Conservation (phyloP, 2,888 invertebrate species). For the Drosophila prostipennis region DNA sequence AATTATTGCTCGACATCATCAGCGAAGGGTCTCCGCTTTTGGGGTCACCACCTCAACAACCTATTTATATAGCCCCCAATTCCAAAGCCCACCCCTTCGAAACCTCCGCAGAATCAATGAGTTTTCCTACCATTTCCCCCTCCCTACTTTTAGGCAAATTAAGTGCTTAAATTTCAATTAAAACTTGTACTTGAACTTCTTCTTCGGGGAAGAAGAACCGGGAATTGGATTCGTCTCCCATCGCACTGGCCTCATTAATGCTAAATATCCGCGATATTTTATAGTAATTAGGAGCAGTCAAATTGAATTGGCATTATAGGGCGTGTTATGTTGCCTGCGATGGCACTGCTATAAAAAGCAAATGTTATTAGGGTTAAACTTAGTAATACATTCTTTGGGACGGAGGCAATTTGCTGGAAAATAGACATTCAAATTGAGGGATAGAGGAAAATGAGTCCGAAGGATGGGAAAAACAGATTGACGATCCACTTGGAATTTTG, state of each 20-base stretch:
- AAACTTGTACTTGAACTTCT: conserved; percentile 62
- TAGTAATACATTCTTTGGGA: conserved; percentile 16
- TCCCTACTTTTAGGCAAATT: conserved; percentile 53
- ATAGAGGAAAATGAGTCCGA: neutral
- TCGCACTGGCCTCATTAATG: conserved; percentile 50
- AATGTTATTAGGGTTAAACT: conserved; percentile 48
- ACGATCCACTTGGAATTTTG: conserved; percentile 5
- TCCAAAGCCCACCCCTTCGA: conserved; percentile 19
- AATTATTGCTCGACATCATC: conserved; percentile 68
- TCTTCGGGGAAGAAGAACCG: conserved; percentile 12
- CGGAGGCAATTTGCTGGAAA: conserved; percentile 18
- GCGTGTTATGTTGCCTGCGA: conserved; percentile 9
- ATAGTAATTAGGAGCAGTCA: conserved; percentile 62
- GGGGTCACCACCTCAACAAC: conserved; percentile 23
- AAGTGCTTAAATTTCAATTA: conserved; percentile 80
- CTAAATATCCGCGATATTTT: conserved; percentile 65
- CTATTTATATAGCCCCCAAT: conserved; percentile 51
- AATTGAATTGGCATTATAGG: conserved; percentile 55
- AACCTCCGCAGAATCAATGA: conserved; percentile 36
- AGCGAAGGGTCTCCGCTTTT: conserved; percentile 21
- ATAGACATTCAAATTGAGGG: neutral
- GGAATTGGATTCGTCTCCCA: conserved; percentile 13
- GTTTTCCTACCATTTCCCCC: conserved; percentile 12
- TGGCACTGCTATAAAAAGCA: conserved; percentile 42
- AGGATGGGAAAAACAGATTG: conserved; percentile 3